Evolutionary conservation across 2,888 invertebrate species (phyloP).

Genomic region (Eupithecia inturbata): DNA sequence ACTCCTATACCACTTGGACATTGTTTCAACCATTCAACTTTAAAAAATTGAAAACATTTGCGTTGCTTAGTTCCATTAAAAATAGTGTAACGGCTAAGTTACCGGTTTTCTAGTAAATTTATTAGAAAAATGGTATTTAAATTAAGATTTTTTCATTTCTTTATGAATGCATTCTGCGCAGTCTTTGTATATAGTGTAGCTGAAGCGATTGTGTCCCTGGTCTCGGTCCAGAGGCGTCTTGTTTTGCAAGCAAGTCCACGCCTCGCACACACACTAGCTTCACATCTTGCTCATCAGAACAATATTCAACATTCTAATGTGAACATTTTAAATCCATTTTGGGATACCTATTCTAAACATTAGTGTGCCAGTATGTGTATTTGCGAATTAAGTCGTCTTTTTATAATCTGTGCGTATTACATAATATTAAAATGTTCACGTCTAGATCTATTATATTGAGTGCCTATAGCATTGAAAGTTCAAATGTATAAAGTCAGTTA

Average conservation of each 20-base stretch:
- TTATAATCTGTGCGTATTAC: constrained; percentile 76
- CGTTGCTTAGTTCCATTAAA: constrained; percentile 41
- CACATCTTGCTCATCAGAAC: constrained; percentile 70
- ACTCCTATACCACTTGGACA: constrained; percentile 64
- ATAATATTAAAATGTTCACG: constrained; percentile 80
- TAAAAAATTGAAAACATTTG: constrained; percentile 36
- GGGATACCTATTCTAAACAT: constrained; percentile 70
- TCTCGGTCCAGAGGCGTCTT: constrained; percentile 69
- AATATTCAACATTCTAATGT: constrained; percentile 72
- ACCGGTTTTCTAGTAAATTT: constrained; percentile 41
- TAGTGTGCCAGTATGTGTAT: constrained; percentile 76
- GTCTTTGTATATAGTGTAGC: constrained; percentile 78
- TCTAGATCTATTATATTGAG: constrained; percentile 83
- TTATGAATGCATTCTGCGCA: constrained; percentile 65
- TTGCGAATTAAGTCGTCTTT: constrained; percentile 73
- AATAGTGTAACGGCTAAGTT: constrained; percentile 38
- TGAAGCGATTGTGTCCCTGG: constrained; percentile 73
- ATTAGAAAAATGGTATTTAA: constrained; percentile 54
- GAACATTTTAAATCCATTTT: constrained; percentile 78
- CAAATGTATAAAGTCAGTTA: constrained; percentile 83
- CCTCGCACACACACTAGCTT: constrained; percentile 75
- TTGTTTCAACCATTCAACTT: constrained; percentile 56
- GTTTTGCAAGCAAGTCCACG: constrained; percentile 63
- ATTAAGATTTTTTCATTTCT: constrained; percentile 62
- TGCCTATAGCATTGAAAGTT: constrained; percentile 83